Base-by-base conservation (phyloP, 2,113 vertebrate genomes). In the Paraplagusia blochii region DNA sequence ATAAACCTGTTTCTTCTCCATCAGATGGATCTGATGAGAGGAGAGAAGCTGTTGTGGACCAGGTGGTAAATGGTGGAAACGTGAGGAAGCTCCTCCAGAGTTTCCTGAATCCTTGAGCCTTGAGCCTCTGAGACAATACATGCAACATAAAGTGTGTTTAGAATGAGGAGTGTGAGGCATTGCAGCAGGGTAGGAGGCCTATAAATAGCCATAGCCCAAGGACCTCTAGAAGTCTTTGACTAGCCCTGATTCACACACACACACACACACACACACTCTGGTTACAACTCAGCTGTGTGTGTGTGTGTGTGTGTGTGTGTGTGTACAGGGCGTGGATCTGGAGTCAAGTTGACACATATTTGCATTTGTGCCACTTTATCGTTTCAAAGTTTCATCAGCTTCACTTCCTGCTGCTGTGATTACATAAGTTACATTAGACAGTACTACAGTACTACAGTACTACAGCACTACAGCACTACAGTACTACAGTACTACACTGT, bases 161-260 rank as follows among this genome's bases (percentile, higher is more conserved):
- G 38, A 38, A 64, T 67, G 67, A 68, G 68, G 64, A 51, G 53
- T 54, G 53, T 58, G 65, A 80, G 60, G 63, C 66, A 72, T 45
- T 82, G 77, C 77, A 85, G 75, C 35, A 72, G 62, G 73, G 71
- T 56, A 75, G 73, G 61, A 71, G 66, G 59, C 76, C 80, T 82
- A 80, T 74, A 83, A 86, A 81, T 84, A 86, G 76, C 69, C 49
- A 45, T 65, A 69, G 77, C 84, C 72, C 46, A 50, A 58, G 65
- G 73, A 77, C 69, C 43, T 57, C 60, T 42, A 79, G 46, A 68
- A 76, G 72, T 78, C 84, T 78, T 74, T 83, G 83, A 57, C 53
- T 73, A 78, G 71, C 76, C 64, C 74, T 69, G 54, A 65, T 14
- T 54, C 47, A 57, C 43, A 46, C 50, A 35, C 43, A 2, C 22